Conservation (phyloP, 2,888 invertebrate genomes). For the Eledone cirrhosa region DNA sequence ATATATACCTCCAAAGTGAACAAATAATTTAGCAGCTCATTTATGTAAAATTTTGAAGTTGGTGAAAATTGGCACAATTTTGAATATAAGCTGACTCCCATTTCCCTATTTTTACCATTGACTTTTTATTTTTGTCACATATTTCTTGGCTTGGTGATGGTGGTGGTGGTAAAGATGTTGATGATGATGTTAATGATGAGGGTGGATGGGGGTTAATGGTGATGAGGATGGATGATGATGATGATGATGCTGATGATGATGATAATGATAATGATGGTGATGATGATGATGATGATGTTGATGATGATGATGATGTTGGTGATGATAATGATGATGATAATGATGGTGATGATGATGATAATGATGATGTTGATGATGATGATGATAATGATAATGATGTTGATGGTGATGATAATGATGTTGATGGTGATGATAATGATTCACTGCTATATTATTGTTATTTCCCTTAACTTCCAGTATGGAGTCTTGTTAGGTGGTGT, state of each 20-base stretch:
- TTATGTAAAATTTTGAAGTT: too few species aligned
- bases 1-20: too few species aligned
- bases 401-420: background rate
- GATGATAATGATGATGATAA: constrained; percentile 6
- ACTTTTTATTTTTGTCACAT: too few species aligned
- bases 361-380: constrained; percentile 1
- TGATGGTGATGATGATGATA: constrained; percentile 6
- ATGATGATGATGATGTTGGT: background rate
- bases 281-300: background rate
- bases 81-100: too few species aligned
- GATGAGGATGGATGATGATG: background rate
- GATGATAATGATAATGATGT: background rate
- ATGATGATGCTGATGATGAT: background rate
- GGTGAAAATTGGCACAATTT: too few species aligned
- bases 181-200: too few species aligned
- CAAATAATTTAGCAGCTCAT: too few species aligned
- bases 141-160: too few species aligned
- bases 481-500: background rate
- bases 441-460: background rate
- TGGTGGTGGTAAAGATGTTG: too few species aligned
- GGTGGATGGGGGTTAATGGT: too few species aligned
- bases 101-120: too few species aligned
- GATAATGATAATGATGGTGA: background rate
- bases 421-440: background rate
- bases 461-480: background rate